Percentiles rank a stretch among this genome's conserved stretches.
Conservation (phyloP, 2,888 invertebrate species). For the Meteorus cinctellus region DNA sequence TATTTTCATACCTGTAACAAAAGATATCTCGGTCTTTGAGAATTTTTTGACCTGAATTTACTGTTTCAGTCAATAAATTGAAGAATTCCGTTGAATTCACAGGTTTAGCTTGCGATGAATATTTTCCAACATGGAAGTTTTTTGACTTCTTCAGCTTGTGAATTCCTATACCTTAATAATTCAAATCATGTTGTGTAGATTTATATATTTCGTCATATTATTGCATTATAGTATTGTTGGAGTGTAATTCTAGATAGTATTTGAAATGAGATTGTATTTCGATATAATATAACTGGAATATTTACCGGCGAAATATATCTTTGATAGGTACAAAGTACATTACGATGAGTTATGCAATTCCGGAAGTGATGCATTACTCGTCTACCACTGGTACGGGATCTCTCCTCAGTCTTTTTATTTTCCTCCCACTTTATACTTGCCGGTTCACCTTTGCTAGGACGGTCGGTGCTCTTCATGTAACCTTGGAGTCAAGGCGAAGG, state of each 20-base stretch:
- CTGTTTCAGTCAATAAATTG: slow-evolving; percentile 15
- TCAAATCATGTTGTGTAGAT: not conserved
- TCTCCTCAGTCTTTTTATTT: slow-evolving; percentile 40
- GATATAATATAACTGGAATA: not conserved
- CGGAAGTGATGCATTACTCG: slow-evolving; percentile 63
- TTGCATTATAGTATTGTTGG: not conserved
- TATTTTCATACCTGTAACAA: not conserved
- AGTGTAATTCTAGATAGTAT: not conserved
- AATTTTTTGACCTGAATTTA: not conserved
- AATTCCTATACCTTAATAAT: not conserved
- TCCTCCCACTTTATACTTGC: not conserved
- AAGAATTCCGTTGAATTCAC: slow-evolving; percentile 10
- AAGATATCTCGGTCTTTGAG: not conserved
- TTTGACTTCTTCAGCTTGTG: not conserved
- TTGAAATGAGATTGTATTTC: not conserved
- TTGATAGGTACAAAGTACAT: slow-evolving; percentile 7
- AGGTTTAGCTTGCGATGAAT: not conserved
- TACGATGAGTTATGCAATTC: slow-evolving; percentile 59
- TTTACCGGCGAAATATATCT: not conserved
- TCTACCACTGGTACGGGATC: slow-evolving; percentile 40
- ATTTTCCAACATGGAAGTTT: not conserved
- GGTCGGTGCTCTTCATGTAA: slow-evolving; percentile 61
- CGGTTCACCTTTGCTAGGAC: slow-evolving; percentile 64
- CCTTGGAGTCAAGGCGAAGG: slow-evolving; percentile 65
- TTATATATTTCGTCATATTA: not conserved